phyloP scores from a whole-genome alignment of 2,797 vertebrate genomes.

The Falco biarmicus region DNA sequence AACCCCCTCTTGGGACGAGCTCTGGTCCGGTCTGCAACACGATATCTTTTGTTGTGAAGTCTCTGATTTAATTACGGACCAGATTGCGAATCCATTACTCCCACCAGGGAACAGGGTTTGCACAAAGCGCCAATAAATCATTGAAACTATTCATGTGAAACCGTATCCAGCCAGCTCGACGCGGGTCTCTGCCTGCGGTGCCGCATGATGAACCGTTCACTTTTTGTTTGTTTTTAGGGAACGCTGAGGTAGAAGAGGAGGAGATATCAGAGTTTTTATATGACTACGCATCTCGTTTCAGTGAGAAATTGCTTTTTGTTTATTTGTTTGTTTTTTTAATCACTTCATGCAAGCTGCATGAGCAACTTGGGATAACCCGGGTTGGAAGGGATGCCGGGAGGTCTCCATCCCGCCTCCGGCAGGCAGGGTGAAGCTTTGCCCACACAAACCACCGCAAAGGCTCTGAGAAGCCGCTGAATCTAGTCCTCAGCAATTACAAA shows the following conservation, averaged over 20 bases:
- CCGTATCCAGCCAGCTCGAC: accelerated
- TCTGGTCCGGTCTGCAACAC: accelerated
- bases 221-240: background rate
- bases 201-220: accelerated
- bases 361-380: accelerated
- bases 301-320: background rate
- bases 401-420: background rate
- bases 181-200: accelerated
- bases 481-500: background rate
- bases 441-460: too few species aligned
- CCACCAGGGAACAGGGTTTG: background rate
- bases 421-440: background rate
- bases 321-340: background rate
- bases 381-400: background rate
- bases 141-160: accelerated
- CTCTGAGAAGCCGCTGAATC: accelerated
- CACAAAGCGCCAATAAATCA: background rate
- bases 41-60: accelerated
- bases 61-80: accelerated
- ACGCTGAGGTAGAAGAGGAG: background rate
- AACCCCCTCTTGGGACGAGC: background rate
- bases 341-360: accelerated
- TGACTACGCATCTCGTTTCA: background rate
- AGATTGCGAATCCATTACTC: accelerated
- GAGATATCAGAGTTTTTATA: background rate